phyloP scores from a whole-genome alignment of 2,888 invertebrate genomes.

The Nephrotoma appendiculata region DNA sequence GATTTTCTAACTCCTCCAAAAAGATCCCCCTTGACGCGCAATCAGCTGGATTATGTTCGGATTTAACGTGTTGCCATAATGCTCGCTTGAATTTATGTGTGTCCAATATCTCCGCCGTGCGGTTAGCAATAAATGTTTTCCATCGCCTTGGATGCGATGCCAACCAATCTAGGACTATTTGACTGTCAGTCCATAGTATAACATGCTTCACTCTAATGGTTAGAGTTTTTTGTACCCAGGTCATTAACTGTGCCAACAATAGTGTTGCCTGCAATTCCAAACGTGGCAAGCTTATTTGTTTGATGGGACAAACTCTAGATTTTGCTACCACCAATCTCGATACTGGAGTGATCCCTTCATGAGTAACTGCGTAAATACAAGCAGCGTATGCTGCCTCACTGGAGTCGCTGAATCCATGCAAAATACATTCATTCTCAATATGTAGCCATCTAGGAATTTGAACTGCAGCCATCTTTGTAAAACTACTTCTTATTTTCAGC shows the following conservation, averaged over 20 bases:
- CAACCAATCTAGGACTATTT: too few species aligned
- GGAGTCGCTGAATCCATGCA: neutral
- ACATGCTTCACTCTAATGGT: too few species aligned
- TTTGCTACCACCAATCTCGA: neutral
- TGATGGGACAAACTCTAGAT: neutral
- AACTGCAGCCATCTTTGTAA: neutral
- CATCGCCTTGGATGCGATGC: neutral
- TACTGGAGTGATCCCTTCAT: neutral
- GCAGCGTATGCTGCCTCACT: neutral
- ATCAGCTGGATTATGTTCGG: neutral
- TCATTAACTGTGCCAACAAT: too few species aligned
- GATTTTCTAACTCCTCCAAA: neutral
- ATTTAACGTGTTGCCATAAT: neutral
- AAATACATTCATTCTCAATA: neutral
- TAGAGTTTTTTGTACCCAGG: too few species aligned
- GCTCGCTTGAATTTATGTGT: neutral
- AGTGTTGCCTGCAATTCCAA: too few species aligned
- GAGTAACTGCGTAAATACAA: neutral
- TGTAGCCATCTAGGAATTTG: neutral
- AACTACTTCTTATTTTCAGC: too few species aligned
- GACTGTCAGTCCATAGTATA: too few species aligned
- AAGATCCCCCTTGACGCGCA: neutral
- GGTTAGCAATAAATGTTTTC: neutral
- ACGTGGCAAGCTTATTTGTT: neutral
- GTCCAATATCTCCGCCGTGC: neutral